These are phyloP conservation scores for Siderastrea radians DNA, from an alignment of 92 coral and sea anemone genomes.

Conservation along the genomic window DNA sequence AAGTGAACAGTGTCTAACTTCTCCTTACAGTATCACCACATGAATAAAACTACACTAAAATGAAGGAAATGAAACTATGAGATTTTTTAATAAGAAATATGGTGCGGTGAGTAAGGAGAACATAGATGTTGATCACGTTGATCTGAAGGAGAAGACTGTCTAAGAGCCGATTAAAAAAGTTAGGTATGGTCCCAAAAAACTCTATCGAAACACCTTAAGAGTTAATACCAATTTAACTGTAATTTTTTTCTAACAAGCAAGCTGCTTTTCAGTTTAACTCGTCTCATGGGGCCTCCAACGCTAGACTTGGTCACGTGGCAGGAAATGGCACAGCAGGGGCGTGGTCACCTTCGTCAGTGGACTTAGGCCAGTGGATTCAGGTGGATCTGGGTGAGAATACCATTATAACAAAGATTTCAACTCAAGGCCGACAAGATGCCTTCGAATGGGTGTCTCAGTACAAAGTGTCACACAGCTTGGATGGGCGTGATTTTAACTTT, in stretches of 20 bases:
- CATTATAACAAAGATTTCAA: background rate
- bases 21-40: too few species aligned
- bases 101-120: too few species aligned
- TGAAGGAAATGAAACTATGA: too few species aligned
- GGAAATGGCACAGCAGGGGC: background rate
- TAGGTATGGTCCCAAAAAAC: too few species aligned
- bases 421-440: background rate
- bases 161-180: too few species aligned
- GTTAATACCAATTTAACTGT: too few species aligned
- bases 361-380: constrained; percentile 12
- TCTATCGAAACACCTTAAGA: too few species aligned
- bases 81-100: too few species aligned
- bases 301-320: background rate
- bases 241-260: background rate
- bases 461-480: background rate
- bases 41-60: too few species aligned
- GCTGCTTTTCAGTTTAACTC: background rate
- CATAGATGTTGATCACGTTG: too few species aligned
- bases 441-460: background rate
- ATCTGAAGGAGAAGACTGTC: too few species aligned
- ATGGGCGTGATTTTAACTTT: background rate
- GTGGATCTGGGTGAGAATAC: constrained; percentile 1
- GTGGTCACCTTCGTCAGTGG: background rate
- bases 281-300: background rate
- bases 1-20: too few species aligned